phyloP scores from a whole-genome alignment of 2,113 vertebrate species.

The Daphoenositta chrysoptera region DNA sequence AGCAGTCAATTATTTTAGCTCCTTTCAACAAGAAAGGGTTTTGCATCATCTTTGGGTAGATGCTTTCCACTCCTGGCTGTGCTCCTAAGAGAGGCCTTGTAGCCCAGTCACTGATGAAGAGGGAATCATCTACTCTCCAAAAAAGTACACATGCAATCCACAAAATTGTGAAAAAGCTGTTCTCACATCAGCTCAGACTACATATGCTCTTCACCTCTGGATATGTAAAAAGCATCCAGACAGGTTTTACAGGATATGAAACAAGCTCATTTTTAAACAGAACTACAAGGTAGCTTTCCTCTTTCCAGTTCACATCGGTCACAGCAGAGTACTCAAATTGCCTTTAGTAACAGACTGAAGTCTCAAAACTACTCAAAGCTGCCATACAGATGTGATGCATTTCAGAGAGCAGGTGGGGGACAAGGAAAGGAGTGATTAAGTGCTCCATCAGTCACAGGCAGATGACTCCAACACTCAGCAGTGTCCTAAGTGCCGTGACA shows the following conservation, averaged over 20 bases:
- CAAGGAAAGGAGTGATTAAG: not conserved
- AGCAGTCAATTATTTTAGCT: not conserved
- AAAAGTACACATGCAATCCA: accelerated
- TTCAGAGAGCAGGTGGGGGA: not conserved
- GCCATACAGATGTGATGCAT: not conserved
- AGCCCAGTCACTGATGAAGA: not conserved
- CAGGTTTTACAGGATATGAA: not conserved
- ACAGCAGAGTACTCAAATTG: not conserved
- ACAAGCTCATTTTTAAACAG: not conserved
- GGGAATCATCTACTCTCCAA: not conserved
- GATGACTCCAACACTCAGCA: not conserved
- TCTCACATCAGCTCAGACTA: not conserved
- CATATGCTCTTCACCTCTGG: not conserved
- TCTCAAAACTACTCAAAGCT: not conserved
- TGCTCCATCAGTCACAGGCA: not conserved
- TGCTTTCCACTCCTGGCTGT: not conserved
- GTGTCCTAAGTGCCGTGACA: not conserved
- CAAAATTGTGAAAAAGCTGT: not conserved
- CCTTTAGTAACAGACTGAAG: not conserved
- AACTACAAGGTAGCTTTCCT: not conserved
- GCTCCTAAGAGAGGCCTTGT: not conserved
- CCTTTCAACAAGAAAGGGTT: not conserved
- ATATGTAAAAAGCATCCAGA: not conserved
- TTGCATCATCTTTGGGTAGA: not conserved
- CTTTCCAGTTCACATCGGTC: not conserved